Conservation (phyloP, 2,113 vertebrate genomes). For the Camelus dromedarius region DNA sequence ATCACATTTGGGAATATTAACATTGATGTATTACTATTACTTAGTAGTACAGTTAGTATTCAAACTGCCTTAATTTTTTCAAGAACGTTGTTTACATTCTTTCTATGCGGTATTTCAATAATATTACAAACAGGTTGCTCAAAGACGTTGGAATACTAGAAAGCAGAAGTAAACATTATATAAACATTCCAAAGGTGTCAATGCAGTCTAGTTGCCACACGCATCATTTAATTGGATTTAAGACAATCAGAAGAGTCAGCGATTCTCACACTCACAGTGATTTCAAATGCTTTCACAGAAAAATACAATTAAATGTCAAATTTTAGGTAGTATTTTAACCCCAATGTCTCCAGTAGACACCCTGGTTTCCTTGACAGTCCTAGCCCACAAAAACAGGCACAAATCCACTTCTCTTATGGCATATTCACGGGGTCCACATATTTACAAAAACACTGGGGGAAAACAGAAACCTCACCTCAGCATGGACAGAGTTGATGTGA, state of each 20-base stretch:
- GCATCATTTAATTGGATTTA: background rate
- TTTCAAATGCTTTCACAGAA: conserved; percentile 23
- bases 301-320: background rate
- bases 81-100: background rate
- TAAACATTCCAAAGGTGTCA: conserved; percentile 3
- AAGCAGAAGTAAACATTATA: conserved; percentile 1
- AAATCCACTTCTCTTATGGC: background rate
- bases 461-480: conserved; percentile 90
- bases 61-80: background rate
- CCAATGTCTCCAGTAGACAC: background rate
- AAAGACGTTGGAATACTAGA: background rate
- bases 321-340: conserved; percentile 37
- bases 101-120: conserved; percentile 42
- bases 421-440: background rate
- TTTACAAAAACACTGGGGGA: background rate
- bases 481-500: conserved; percentile 96
- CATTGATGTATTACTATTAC: conserved; percentile 1
- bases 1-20: conserved; percentile 1
- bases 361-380: background rate
- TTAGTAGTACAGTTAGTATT: background rate
- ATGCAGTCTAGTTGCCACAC: background rate
- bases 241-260: conserved; percentile 30
- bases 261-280: background rate
- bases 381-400: background rate
- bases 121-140: background rate